Evolutionary conservation across 2,888 invertebrate species (phyloP).

Genomic region (Monopis laevigella): DNA sequence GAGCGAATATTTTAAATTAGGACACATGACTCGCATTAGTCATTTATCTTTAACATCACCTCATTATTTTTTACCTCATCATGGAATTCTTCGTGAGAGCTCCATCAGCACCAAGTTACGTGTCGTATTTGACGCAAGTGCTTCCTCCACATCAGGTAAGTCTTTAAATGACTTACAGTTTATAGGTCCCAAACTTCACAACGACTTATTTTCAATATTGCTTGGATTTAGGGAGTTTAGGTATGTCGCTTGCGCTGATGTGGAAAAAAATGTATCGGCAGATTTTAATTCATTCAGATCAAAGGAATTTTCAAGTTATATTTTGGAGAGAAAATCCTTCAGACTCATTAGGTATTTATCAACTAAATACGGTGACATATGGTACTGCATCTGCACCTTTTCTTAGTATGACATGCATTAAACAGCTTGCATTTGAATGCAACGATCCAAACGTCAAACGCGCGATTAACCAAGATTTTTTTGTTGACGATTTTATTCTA

Average conservation of each 20-base stretch:
- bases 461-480: conserved; percentile 22
- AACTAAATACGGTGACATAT: conserved; percentile 25
- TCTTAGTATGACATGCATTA: conserved; percentile 24
- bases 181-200: conserved; percentile 23
- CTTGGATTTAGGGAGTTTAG: conserved; percentile 22
- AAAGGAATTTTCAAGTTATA: conserved; percentile 26
- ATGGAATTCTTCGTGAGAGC: conserved; percentile 16
- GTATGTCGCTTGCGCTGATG: conserved; percentile 24
- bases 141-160: conserved; percentile 15
- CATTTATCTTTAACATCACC: conserved; percentile 10
- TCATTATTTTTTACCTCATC: conserved; percentile 19
- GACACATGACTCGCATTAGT: conserved; percentile 17
- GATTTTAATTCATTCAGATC: conserved; percentile 21
- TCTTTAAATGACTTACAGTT: conserved; percentile 23
- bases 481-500: conserved; percentile 23
- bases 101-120: conserved; percentile 19
- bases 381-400: conserved; percentile 27
- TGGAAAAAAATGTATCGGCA: conserved; percentile 29
- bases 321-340: conserved; percentile 25
- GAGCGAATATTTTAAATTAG: conserved; percentile 14
- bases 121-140: conserved; percentile 19
- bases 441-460: conserved; percentile 19
- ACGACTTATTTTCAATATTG: conserved; percentile 25
- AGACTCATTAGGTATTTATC: conserved; percentile 21
- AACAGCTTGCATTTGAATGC: conserved; percentile 26